phyloP scores from a whole-genome alignment of 2,797 vertebrate species.

The Crocidura indochinensis region DNA sequence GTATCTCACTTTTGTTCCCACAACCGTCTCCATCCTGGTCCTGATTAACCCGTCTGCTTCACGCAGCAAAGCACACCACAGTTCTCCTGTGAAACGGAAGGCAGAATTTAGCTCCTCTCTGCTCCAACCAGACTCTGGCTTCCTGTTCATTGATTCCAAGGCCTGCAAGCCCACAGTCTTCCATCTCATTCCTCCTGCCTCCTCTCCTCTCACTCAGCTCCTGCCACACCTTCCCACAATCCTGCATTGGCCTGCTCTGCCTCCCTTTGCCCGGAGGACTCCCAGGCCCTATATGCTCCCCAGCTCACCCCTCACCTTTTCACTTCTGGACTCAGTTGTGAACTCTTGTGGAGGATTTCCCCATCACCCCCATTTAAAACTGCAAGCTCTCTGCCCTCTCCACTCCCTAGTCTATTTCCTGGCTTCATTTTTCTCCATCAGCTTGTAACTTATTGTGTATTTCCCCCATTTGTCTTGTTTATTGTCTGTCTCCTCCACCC shows the following conservation, averaged over 20 bases:
- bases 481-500: conserved; percentile 40
- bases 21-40: neutral
- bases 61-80: neutral
- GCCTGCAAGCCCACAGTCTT: no score
- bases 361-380: conserved; percentile 21
- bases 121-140: neutral
- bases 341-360: conserved; percentile 1
- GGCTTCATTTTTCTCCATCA: neutral
- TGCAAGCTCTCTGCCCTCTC: neutral
- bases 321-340: neutral
- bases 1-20: neutral
- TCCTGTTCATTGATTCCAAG: neutral
- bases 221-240: neutral
- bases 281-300: neutral
- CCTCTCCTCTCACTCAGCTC: conserved; percentile 19
- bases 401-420: neutral
- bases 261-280: neutral
- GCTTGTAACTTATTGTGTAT: conserved; percentile 41
- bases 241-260: neutral
- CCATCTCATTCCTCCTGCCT: neutral
- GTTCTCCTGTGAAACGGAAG: neutral
- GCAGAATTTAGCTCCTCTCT: neutral
- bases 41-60: neutral
- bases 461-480: conserved; percentile 70
- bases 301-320: neutral